Percentiles rank a stretch among this genome's conserved stretches.
phyloP scores from a whole-genome alignment of 92 coral and sea anemone genomes.

The Zoanthus solanderi region DNA sequence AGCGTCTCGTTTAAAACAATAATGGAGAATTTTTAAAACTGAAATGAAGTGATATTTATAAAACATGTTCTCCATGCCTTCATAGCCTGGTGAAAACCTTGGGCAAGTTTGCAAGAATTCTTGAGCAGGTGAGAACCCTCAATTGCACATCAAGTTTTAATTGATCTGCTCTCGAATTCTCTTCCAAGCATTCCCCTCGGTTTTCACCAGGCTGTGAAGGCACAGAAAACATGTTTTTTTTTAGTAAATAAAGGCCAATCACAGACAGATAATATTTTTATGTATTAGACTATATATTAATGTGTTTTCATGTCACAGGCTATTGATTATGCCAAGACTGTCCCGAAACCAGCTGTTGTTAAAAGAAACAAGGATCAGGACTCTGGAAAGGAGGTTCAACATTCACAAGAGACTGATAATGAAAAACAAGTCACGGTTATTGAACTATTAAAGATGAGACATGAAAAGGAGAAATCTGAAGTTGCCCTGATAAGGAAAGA shows the following conservation, averaged over 20 bases:
- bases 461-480: constrained; percentile 87
- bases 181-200: no score
- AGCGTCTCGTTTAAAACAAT: no score
- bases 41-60: background rate
- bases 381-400: background rate
- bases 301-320: constrained; percentile 62
- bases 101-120: no score
- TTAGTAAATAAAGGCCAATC: no score
- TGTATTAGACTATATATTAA: background rate
- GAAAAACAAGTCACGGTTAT: constrained; percentile 73
- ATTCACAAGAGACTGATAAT: constrained; percentile 22
- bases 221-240: no score
- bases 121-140: no score
- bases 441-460: constrained; percentile 86
- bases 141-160: background rate
- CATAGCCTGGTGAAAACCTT: no score
- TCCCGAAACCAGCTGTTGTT: constrained; percentile 79
- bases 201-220: no score
- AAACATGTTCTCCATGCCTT: no score
- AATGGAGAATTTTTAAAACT: no score
- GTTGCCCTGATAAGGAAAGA: constrained; percentile 87
- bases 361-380: constrained; percentile 12
- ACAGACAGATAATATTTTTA: background rate
- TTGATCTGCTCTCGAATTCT: no score
- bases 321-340: constrained; percentile 88